These are phyloP conservation scores for Petroica traversi DNA, from an alignment of 2,113 vertebrate species.

Conservation along the genomic window DNA sequence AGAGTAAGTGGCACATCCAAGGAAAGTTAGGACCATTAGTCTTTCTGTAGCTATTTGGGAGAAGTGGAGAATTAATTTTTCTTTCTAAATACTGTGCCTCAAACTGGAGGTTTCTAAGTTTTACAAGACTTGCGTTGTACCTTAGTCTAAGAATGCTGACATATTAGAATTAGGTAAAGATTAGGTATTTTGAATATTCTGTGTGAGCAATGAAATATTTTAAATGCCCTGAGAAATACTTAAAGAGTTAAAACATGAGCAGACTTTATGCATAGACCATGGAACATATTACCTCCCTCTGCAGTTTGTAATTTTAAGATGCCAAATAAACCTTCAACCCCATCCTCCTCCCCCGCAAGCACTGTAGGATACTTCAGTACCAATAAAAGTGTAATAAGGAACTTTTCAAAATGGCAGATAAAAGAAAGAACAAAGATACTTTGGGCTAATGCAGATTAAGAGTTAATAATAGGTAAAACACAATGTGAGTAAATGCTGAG, in stretches of 20 bases:
- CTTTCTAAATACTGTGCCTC: background rate
- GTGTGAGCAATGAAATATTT: background rate
- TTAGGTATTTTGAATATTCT: background rate
- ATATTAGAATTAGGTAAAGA: background rate
- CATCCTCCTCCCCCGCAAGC: rapidly evolving
- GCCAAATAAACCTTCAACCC: background rate
- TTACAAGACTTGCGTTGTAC: background rate
- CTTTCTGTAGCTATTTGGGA: background rate
- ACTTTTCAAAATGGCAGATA: background rate
- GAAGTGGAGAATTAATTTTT: background rate
- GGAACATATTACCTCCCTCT: background rate
- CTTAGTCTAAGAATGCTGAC: background rate
- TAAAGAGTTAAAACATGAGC: background rate
- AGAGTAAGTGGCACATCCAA: background rate
- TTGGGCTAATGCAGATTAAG: background rate
- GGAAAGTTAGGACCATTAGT: background rate
- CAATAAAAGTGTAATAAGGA: background rate
- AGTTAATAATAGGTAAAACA: background rate
- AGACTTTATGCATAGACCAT: background rate
- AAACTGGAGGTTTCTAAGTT: background rate
- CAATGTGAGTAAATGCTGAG: background rate
- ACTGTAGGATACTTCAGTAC: background rate
- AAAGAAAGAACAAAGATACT: background rate
- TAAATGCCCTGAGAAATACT: background rate
- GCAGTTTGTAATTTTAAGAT: background rate